Evolutionary conservation across 2,888 invertebrate species (phyloP), one percentile per base, ranked within the genome.

Genomic region (Deroplatys truncata): DNA sequence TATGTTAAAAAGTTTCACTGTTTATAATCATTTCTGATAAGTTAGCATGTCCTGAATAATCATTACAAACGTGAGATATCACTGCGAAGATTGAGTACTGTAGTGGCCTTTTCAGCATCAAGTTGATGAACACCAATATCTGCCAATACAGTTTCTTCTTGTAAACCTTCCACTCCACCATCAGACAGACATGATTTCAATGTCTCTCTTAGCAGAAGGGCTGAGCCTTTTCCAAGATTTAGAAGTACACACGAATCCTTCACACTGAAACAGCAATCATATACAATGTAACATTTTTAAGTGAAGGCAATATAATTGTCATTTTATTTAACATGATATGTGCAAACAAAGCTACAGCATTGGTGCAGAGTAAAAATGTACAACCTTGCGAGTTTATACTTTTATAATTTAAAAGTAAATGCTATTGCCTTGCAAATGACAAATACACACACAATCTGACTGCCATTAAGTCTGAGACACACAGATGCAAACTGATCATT

Each of bases 211-310:
- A 98, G 94, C 5, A 98, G 94, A 86, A 97, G 94, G 0, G 98
- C 97, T 82, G 97, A 97, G 0, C 98, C 98, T 92, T 96, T 95
- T 85, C 96, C 95, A 92, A 98, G 93, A 92, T 96, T 97, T 83
- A 98, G 93, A 84, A 98, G 94, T 91, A 95, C 95, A 92, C 97
- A 97, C 0, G 97, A 95, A 93, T 98, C 98, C 91, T 96, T 94
- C 83, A 97, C 94, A 92, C 97, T 97, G 92, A 90, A 93, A 93
- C 89, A 85, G 90, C 91, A 91, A 83, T 84, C 89, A 31, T 90
- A 72, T 4, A 16, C 56, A 16, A 72, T 72, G 15, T 56, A 16
- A 16, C 20, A 56, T 72, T 4, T 72, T 72, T 72, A 72, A 43
- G 13, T 43, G 13, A 13, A 43, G 43, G 13, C 13, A 43, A 43